These are phyloP conservation scores for Masnerella sp. DNA, from an alignment of 2,888 invertebrate species.

Conservation along the genomic window DNA sequence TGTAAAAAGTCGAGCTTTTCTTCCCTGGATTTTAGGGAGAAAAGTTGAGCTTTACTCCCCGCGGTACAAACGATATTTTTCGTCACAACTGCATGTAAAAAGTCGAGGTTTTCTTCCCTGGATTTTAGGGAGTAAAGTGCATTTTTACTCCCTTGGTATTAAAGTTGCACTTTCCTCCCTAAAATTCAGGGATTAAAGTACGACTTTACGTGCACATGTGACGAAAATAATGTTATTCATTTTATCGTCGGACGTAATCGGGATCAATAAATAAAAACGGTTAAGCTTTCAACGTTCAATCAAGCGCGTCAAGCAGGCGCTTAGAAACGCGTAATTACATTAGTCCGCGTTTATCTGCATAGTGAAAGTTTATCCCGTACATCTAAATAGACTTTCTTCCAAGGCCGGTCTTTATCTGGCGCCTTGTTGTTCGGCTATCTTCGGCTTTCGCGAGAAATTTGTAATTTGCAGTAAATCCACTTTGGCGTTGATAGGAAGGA, in stretches of 20 bases:
- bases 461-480: constrained; percentile 68
- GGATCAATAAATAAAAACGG: constrained; percentile 10
- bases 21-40: no score
- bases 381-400: constrained; percentile 60
- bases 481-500: constrained; percentile 65
- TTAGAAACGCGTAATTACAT: constrained; percentile 46
- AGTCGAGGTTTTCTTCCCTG: no score
- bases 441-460: constrained; percentile 62
- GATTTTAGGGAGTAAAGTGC: no score
- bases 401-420: constrained; percentile 56
- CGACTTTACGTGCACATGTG: no score
- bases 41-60: no score
- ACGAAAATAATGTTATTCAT: no score
- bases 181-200: no score
- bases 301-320: constrained; percentile 18
- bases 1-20: no score
- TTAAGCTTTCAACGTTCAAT: constrained; percentile 1
- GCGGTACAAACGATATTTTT: no score
- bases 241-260: background rate
- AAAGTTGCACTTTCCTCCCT: no score
- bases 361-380: constrained; percentile 47
- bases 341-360: constrained; percentile 43
- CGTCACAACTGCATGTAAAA: no score
- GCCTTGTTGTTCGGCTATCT: constrained; percentile 56
- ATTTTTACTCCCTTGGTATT: no score